A percentile compares a stretch with the other conserved stretches of the same genome.
Conservation (phyloP, 2,113 vertebrate genomes). For the Cyprinodon variegatus region DNA sequence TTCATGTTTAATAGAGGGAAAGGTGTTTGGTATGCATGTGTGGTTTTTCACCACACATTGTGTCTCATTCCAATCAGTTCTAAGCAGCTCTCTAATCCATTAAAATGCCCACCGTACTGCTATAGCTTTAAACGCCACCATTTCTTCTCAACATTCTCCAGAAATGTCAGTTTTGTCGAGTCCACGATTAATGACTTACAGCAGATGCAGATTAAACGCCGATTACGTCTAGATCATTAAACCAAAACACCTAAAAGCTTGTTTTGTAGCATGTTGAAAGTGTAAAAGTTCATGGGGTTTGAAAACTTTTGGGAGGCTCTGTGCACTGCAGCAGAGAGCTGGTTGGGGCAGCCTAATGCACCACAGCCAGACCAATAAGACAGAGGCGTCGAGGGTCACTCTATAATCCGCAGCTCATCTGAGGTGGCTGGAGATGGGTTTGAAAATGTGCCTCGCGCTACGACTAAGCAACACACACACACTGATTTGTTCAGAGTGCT, state of each 20-base stretch:
- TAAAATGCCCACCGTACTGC: not conserved
- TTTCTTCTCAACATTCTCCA: not conserved
- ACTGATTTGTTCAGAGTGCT: constrained; percentile 51
- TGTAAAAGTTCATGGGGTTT: not conserved
- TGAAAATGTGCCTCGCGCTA: constrained; percentile 93
- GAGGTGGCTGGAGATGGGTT: constrained; percentile 92
- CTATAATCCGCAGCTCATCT: constrained; percentile 98
- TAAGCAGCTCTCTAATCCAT: not conserved
- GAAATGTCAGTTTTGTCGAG: not conserved
- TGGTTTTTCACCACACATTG: no score
- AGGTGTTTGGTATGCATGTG: no score
- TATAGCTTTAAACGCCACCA: not conserved
- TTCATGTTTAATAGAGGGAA: no score
- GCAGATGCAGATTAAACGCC: not conserved
- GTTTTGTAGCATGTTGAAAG: not conserved
- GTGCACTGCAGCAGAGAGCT: constrained; percentile 71
- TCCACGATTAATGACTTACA: not conserved
- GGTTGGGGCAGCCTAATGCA: constrained; percentile 94
- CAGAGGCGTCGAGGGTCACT: constrained; percentile 97
- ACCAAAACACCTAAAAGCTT: not conserved
- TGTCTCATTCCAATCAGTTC: no score
- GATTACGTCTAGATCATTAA: no score
- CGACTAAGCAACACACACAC: constrained; percentile 95
- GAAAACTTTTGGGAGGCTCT: not conserved
- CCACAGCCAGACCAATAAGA: constrained; percentile 96